Evolutionary conservation across 1,140 invertebrate genomes (phyloP).

Genomic region (Ladona fulva): DNA sequence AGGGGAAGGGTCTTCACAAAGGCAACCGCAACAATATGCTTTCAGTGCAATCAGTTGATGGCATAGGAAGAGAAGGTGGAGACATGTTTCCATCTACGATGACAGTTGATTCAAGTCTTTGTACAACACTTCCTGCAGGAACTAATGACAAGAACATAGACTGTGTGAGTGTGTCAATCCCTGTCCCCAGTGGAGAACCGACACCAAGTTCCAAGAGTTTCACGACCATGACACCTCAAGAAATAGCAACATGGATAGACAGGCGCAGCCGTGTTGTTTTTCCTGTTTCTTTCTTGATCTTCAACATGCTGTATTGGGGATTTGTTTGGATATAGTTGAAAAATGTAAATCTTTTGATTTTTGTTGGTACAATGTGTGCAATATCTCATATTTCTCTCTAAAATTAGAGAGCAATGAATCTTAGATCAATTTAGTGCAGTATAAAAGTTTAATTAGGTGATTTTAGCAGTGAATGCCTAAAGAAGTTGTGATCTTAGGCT

Average conservation of each 20-base stretch:
- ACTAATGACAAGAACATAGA: neutral
- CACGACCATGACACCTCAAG: conserved; percentile 76
- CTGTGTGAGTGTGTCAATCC: conserved; percentile 11
- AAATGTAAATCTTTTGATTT: neutral
- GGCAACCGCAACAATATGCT: neutral
- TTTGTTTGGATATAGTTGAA: conserved; percentile 51
- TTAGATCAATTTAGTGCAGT: too few species aligned
- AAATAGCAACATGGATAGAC: conserved; percentile 80
- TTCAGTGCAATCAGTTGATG: neutral
- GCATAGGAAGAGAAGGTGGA: neutral
- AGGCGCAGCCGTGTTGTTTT: conserved; percentile 66
- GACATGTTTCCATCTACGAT: neutral
- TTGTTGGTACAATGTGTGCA: too few species aligned
- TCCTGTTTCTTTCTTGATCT: conserved; percentile 65
- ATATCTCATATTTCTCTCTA: too few species aligned
- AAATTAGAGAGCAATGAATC: too few species aligned
- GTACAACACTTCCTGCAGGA: neutral
- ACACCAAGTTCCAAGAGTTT: conserved; percentile 42
- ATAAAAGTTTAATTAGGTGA: too few species aligned
- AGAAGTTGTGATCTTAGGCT: too few species aligned
- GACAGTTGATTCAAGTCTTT: neutral
- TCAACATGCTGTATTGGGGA: conserved; percentile 78
- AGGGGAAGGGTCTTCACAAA: neutral
- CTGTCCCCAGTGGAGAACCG: conserved; percentile 22
- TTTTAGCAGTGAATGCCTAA: too few species aligned